Evolutionary conservation across 2,113 vertebrate species (phyloP).

Genomic region (Riparia riparia): DNA sequence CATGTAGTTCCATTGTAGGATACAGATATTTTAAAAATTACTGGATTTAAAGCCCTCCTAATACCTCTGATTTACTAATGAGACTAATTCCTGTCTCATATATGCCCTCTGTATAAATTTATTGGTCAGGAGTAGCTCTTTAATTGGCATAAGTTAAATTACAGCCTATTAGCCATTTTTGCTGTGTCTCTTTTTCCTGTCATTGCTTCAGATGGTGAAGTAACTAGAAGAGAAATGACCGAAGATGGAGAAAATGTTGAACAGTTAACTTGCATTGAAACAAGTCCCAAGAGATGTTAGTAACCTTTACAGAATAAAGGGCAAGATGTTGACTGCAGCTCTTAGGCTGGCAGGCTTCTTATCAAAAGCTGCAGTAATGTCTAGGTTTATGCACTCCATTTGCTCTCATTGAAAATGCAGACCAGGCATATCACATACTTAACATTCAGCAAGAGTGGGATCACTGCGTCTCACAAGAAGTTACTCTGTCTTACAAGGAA

Average conservation of each 20-base stretch:
- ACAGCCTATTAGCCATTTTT: neutral
- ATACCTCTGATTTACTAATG: neutral
- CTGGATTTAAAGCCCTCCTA: neutral
- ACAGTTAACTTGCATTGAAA: neutral
- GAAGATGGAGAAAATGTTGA: slow-evolving; percentile 20
- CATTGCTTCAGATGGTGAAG: neutral
- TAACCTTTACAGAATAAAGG: slow-evolving; percentile 46
- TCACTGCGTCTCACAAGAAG: slow-evolving; percentile 3
- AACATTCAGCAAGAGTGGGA: slow-evolving; percentile 34
- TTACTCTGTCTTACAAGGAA: slow-evolving; percentile 46
- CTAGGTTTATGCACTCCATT: slow-evolving; percentile 50
- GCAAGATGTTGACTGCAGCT: neutral
- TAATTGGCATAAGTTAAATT: neutral
- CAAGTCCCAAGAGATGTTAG: slow-evolving; percentile 1
- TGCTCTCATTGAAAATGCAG: slow-evolving; percentile 61
- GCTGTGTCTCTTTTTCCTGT: neutral
- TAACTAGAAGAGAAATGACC: neutral
- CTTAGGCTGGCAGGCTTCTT: slow-evolving; percentile 31
- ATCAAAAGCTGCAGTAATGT: slow-evolving; percentile 43
- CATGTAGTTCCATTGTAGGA: neutral
- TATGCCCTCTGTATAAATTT: neutral
- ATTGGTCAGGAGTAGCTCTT: neutral
- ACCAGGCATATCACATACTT: slow-evolving; percentile 22
- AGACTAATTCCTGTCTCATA: neutral
- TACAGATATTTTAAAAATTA: neutral